A percentile compares a stretch with the other conserved stretches of the same genome.
These are phyloP conservation scores for Parnassius glacialis DNA, from an alignment of 2,888 invertebrate genomes.

Conservation along the genomic window DNA sequence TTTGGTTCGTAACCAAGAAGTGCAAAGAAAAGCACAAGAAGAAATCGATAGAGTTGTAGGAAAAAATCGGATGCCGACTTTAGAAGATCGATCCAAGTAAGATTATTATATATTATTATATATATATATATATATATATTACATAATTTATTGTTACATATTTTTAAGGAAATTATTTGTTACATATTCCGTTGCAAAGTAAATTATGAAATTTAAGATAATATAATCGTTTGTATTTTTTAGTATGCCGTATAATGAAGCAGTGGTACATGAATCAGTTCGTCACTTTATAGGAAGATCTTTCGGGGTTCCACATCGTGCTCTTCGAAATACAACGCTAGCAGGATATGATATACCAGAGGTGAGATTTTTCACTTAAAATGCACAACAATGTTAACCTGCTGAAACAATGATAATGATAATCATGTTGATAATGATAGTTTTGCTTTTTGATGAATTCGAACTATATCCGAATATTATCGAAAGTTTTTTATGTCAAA, in stretches of 20 bases:
- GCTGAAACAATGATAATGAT: too few species aligned
- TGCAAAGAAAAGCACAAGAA: slow-evolving; percentile 87
- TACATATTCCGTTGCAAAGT: neutral
- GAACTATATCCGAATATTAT: too few species aligned
- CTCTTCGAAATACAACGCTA: slow-evolving; percentile 85
- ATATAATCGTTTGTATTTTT: slow-evolving; percentile 35
- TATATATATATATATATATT: too few species aligned
- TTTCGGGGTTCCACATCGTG: slow-evolving; percentile 90
- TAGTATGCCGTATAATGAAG: slow-evolving; percentile 91
- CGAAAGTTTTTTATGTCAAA: too few species aligned
- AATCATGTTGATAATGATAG: too few species aligned
- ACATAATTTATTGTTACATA: too few species aligned
- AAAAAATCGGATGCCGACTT: slow-evolving; percentile 82
- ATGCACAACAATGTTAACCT: too few species aligned
- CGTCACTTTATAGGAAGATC: slow-evolving; percentile 90
- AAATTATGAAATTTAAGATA: neutral
- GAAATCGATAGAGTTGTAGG: slow-evolving; percentile 90
- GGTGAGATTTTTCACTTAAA: slow-evolving; percentile 60
- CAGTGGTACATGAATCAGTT: slow-evolving; percentile 87
- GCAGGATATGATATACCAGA: slow-evolving; percentile 89
- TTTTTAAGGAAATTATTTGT: too few species aligned
- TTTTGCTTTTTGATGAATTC: too few species aligned
- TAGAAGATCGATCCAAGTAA: slow-evolving; percentile 87
- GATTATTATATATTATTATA: too few species aligned
- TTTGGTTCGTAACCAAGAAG: slow-evolving; percentile 84